Conservation (phyloP, 2,797 vertebrate genomes). For the Siniperca obscura region DNA sequence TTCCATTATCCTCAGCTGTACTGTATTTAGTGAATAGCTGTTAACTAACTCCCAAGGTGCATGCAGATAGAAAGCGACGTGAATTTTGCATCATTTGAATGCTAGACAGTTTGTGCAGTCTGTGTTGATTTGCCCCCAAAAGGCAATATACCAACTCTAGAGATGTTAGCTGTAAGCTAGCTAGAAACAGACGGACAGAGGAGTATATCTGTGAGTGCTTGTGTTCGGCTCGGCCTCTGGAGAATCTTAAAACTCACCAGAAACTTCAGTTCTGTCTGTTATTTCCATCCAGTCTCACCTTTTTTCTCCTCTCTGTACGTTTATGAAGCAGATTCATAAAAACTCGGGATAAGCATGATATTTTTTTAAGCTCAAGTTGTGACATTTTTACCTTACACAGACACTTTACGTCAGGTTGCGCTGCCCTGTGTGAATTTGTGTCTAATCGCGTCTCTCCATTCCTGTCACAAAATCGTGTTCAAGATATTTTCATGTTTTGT, state of each 20-base stretch:
- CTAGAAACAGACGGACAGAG: background rate
- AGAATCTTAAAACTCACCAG: too few relatives aligned
- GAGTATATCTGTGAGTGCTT: background rate
- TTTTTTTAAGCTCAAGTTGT: background rate
- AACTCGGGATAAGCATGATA: too few relatives aligned
- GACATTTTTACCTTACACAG: background rate
- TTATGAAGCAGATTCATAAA: background rate
- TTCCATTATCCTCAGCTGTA: background rate
- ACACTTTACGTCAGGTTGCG: background rate
- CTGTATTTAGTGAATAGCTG: too few relatives aligned
- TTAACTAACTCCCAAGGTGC: background rate
- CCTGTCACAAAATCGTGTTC: background rate
- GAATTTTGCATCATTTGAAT: background rate
- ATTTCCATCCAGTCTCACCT: background rate
- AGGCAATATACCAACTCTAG: background rate
- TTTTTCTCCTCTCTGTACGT: background rate
- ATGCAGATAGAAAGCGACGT: background rate
- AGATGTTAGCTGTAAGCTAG: background rate
- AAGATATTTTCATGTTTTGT: slow-evolving; percentile 1
- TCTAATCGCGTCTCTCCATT: background rate
- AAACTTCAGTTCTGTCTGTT: background rate
- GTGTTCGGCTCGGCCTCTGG: slow-evolving; percentile 1
- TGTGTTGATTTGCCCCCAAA: background rate
- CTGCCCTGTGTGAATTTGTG: background rate
- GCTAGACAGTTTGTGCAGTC: background rate